These are phyloP conservation scores for Gymnoscopelus microlampas DNA, from an alignment of 2,797 vertebrate species.

Conservation along the genomic window DNA sequence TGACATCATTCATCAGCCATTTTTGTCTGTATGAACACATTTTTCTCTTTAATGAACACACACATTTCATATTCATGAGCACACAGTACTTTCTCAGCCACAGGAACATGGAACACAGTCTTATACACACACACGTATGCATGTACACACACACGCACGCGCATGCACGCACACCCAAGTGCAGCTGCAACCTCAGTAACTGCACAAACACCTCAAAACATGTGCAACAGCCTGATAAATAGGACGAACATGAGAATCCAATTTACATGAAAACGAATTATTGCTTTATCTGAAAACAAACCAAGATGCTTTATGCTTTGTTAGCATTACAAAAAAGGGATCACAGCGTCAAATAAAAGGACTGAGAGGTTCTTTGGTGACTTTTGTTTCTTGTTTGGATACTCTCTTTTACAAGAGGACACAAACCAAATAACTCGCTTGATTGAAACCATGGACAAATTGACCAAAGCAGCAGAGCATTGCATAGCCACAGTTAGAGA, in stretches of 20 bases:
- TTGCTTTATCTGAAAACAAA: slow-evolving; percentile 47
- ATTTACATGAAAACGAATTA: slow-evolving; percentile 41
- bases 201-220: slow-evolving; percentile 38
- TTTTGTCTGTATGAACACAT: too few species aligned
- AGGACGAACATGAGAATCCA: slow-evolving; percentile 25
- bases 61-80: too few species aligned
- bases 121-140: slow-evolving; percentile 16
- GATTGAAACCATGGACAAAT: slow-evolving; percentile 73
- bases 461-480: slow-evolving; percentile 49
- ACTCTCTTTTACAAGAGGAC: slow-evolving; percentile 52
- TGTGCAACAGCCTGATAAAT: slow-evolving; percentile 30
- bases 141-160: slow-evolving; percentile 4
- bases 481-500: slow-evolving; percentile 54
- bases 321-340: slow-evolving; percentile 20
- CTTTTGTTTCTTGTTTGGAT: slow-evolving; percentile 55
- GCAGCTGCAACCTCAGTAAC: slow-evolving; percentile 20
- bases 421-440: slow-evolving; percentile 65
- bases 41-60: too few species aligned
- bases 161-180: slow-evolving; percentile 1
- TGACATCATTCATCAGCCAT: too few species aligned
- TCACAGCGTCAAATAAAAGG: slow-evolving; percentile 33
- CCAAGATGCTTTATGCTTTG: slow-evolving; percentile 34
- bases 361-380: slow-evolving; percentile 25
- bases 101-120: slow-evolving; percentile 1
- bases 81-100: too few species aligned